Base-by-base conservation (phyloP, 37 sponge, comb jelly and placozoan species). In the Oopsacas minuta region DNA sequence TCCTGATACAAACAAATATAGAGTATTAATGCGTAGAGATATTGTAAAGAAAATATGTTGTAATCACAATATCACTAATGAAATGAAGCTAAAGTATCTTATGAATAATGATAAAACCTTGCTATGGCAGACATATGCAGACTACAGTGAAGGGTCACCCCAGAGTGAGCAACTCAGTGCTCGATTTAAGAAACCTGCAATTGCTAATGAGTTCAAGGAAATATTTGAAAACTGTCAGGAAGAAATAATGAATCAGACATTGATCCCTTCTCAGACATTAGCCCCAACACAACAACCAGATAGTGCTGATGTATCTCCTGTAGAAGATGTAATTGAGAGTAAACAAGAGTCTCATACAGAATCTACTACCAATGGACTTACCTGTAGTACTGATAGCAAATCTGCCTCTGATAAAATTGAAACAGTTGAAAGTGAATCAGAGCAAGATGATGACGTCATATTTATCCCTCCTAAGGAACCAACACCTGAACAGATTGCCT, bases 11-110 rank as follows among this genome's bases (percentile, higher is more conserved):
- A 83, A 85, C 0, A 91, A 90, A 51, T 88, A 81, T 23, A 87
- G 94, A 22, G 28, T 97, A 20, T 52, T 94, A 32, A 97, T 97
- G 97, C 84, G 97, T 36, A 86, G 97, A 39, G 97, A 97, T 36
- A 90, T 88, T 42, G 90, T 91, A 8, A 52, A 90, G 82, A 94
- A 94, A 84, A 82, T 97, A 15, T 97, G 97, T 84, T 92, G 93
- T 53, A 94, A 92, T 46, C 97, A 97, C 75, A 87, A 38, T 86
- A 88, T 97, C 38, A 91, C 88, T 38, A 36, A 52, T 12, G 90
- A 90, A n/a, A 94, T 94, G 91, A 86, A 82, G 17, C 83, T 96
- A 38, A 39, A 46, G 22, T 87, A 85, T 12, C 83, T 88, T 37
- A 81, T 53, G 5, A 85, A 69, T 83, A 86, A 85, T 52, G 86